A percentile compares a stretch with the other conserved stretches of the same genome.
Evolutionary conservation across 2,888 invertebrate genomes (phyloP).

Genomic region (Rhingia rostrata): DNA sequence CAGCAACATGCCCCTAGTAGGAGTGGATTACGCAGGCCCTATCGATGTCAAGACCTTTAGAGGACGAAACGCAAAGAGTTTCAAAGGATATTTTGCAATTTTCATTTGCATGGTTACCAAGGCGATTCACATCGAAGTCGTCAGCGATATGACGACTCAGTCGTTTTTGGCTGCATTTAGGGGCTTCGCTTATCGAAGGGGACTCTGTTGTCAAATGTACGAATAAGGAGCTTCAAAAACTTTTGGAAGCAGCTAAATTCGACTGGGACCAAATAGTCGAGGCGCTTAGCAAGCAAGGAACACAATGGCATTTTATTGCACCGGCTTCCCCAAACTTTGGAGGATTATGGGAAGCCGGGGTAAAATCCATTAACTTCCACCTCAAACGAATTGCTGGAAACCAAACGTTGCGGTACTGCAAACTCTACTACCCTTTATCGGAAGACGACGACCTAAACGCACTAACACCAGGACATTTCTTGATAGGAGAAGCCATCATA

Average conservation of each 20-base stretch:
- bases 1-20: too few relatives aligned
- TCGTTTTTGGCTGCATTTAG: slow-evolving; percentile 75
- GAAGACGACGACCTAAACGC: background rate
- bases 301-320: slow-evolving; percentile 77
- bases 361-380: too few relatives aligned
- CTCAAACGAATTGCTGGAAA: background rate
- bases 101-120: slow-evolving; percentile 76
- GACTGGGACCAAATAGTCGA: background rate
- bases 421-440: slow-evolving; percentile 1
- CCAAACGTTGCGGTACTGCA: background rate
- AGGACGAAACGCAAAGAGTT: slow-evolving; percentile 58
- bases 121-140: too few relatives aligned
- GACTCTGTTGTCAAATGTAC: slow-evolving; percentile 73
- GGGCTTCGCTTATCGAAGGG: slow-evolving; percentile 76
- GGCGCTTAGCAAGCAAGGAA: slow-evolving; percentile 15
- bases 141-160: too few relatives aligned
- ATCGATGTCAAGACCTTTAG: slow-evolving; percentile 51
- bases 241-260: slow-evolving; percentile 2
- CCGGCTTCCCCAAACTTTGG: slow-evolving; percentile 33
- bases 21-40: slow-evolving; percentile 75
- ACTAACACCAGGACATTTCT: slow-evolving; percentile 9
- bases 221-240: slow-evolving; percentile 18
- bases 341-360: slow-evolving; percentile 27
- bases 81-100: slow-evolving; percentile 75
- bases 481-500: too few relatives aligned